Conservation (phyloP, 2,113 vertebrate genomes). For the Trichomycterus rosablanca region DNA sequence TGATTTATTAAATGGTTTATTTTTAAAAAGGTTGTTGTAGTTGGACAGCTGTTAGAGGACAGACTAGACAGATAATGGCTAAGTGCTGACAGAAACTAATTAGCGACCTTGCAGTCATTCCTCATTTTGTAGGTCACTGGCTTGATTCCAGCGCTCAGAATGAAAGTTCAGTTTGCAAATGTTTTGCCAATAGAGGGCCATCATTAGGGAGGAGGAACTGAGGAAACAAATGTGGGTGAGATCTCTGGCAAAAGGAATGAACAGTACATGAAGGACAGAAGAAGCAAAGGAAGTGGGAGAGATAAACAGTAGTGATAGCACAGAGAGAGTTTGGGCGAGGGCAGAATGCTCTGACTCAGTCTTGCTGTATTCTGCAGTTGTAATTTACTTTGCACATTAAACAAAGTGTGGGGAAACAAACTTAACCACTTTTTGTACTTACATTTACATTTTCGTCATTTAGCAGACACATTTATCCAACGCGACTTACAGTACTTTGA, state of each 20-base stretch:
- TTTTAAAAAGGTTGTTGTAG: neutral
- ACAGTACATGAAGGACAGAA: slow-evolving; percentile 28
- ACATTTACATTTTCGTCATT: too few relatives aligned
- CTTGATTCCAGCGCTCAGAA: neutral
- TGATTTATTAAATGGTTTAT: neutral
- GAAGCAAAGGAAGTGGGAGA: slow-evolving; percentile 35
- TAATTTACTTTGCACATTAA: too few relatives aligned
- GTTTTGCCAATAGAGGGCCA: slow-evolving; percentile 21
- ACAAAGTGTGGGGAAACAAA: too few relatives aligned
- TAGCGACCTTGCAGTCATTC: neutral
- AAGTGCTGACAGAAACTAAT: slow-evolving; percentile 10
- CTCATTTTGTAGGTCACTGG: slow-evolving; percentile 4
- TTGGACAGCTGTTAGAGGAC: neutral
- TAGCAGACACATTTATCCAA: too few relatives aligned
- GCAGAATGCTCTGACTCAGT: neutral
- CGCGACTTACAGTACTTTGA: too few relatives aligned
- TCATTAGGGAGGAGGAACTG: neutral
- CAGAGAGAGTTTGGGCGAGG: slow-evolving; percentile 14
- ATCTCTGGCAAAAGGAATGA: slow-evolving; percentile 19
- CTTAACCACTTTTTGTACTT: too few relatives aligned
- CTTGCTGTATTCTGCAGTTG: neutral
- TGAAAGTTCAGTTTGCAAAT: slow-evolving; percentile 24
- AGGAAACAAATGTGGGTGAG: neutral
- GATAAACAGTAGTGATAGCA: slow-evolving; percentile 33
- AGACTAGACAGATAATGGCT: slow-evolving; percentile 1